Percentiles rank a stretch among this genome's conserved stretches.
These are phyloP conservation scores for Ciona savignyi DNA, from an alignment of 23 tunicate genomes.

Conservation along the genomic window DNA sequence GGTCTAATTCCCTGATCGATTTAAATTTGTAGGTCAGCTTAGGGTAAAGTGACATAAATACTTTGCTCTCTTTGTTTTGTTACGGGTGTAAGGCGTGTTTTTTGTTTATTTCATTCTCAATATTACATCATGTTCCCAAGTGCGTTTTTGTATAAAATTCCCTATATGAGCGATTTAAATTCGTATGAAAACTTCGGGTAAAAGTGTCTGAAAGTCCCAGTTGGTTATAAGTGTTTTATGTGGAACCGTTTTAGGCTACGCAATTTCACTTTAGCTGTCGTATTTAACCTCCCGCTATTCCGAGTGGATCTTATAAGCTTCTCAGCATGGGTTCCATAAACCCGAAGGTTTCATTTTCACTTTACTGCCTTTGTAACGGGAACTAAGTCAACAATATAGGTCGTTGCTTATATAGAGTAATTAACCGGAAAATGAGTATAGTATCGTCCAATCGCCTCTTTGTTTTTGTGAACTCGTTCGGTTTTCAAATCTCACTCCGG, in stretches of 20 bases:
- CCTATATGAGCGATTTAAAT: no score
- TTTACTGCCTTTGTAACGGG: neutral
- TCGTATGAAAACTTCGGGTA: neutral
- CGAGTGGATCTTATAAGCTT: neutral
- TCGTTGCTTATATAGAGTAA: neutral
- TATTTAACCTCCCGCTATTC: neutral
- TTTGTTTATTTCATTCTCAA: no score
- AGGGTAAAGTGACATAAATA: no score
- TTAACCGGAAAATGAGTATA: neutral
- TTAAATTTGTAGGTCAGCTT: no score
- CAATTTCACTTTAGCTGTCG: neutral
- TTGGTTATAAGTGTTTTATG: neutral
- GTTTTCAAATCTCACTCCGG: no score
- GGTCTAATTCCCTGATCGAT: no score
- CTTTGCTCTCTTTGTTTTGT: no score
- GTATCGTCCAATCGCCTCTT: neutral
- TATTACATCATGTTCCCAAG: no score
- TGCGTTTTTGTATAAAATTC: no score
- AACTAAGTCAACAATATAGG: conserved; percentile 1
- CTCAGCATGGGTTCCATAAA: neutral
- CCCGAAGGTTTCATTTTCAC: neutral
- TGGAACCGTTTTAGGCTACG: neutral
- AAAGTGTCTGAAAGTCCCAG: neutral
- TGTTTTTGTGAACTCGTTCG: neutral
- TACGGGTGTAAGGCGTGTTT: no score